These are phyloP conservation scores for Rhinopomastus cyanomelas DNA, from an alignment of 2,113 vertebrate genomes.

Conservation along the genomic window DNA sequence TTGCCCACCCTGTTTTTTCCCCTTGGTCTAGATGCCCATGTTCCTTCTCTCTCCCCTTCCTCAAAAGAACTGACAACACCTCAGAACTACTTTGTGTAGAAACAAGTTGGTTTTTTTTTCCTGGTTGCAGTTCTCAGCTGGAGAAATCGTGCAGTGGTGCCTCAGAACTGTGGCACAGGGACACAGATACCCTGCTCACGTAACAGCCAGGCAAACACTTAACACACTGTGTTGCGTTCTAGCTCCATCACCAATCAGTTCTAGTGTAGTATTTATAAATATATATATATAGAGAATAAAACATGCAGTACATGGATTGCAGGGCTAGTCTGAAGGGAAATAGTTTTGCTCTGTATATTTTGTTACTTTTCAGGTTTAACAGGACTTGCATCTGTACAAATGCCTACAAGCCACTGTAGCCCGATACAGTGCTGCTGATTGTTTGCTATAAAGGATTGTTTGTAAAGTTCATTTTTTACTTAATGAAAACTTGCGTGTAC, in stretches of 20 bases:
- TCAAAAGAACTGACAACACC: conserved; percentile 7
- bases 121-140: not conserved
- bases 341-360: conserved; percentile 93
- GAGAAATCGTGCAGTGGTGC: not conserved
- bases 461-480: conserved; percentile 68
- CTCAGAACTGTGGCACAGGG: not conserved
- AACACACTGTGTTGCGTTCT: conserved; percentile 50
- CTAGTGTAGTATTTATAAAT: conserved; percentile 87
- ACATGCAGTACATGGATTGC: conserved; percentile 72
- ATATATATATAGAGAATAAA: conserved; percentile 57
- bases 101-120: not conserved
- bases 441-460: conserved; percentile 32
- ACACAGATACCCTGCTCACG: not conserved
- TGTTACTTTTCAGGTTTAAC: conserved; percentile 83
- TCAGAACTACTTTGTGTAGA: not conserved
- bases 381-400: conserved; percentile 74
- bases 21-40: not conserved
- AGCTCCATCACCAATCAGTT: conserved; percentile 71
- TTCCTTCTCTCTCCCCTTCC: fast-evolving
- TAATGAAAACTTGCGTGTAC: conserved; percentile 32
- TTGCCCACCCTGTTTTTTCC: not conserved
- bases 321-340: conserved; percentile 77
- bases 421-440: conserved; percentile 40
- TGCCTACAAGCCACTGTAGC: conserved; percentile 63
- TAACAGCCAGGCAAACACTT: conserved; percentile 27